phyloP scores from a whole-genome alignment of 1,140 invertebrate species.

The Chelonus insularis region DNA sequence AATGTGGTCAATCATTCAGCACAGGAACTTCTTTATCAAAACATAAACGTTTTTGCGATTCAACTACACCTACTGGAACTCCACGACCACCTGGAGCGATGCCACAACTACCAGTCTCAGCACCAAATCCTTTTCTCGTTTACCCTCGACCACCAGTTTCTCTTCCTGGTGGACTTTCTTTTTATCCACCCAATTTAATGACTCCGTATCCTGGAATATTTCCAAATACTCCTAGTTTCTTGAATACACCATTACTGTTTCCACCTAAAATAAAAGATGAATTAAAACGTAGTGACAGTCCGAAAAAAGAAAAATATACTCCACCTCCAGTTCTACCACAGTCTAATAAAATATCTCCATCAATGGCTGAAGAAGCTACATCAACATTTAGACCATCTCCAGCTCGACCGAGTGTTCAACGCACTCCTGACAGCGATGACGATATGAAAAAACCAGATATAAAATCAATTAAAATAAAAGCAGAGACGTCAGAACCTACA shows the following conservation, averaged over 20 bases:
- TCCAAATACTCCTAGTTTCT: slow-evolving; percentile 65
- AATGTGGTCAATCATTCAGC: slow-evolving; percentile 89
- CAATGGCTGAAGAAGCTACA: slow-evolving; percentile 67
- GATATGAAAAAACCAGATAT: slow-evolving; percentile 34
- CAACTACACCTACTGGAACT: slow-evolving; percentile 61
- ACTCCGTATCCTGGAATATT: slow-evolving; percentile 59
- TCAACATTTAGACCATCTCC: slow-evolving; percentile 68
- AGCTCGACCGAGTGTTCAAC: slow-evolving; percentile 58
- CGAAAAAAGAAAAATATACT: slow-evolving; percentile 55
- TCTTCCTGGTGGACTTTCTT: slow-evolving; percentile 48
- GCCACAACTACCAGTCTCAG: slow-evolving; percentile 58
- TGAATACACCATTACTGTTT: slow-evolving; percentile 66
- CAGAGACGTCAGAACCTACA: slow-evolving; percentile 21
- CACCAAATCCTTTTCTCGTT: slow-evolving; percentile 70
- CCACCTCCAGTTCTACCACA: slow-evolving; percentile 51
- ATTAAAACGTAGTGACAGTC: slow-evolving; percentile 45
- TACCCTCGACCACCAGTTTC: slow-evolving; percentile 61
- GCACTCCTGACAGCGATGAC: slow-evolving; percentile 49
- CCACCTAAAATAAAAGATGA: slow-evolving; percentile 51
- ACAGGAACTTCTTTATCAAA: slow-evolving; percentile 83
- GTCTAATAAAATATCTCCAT: slow-evolving; percentile 64
- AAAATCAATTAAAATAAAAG: slow-evolving; percentile 31
- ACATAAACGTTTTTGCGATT: slow-evolving; percentile 83
- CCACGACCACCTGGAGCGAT: slow-evolving; percentile 54
- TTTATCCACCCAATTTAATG: slow-evolving; percentile 61